Base-by-base conservation (phyloP, 2,888 invertebrate species). In the Agonopterix subpropinquella region DNA sequence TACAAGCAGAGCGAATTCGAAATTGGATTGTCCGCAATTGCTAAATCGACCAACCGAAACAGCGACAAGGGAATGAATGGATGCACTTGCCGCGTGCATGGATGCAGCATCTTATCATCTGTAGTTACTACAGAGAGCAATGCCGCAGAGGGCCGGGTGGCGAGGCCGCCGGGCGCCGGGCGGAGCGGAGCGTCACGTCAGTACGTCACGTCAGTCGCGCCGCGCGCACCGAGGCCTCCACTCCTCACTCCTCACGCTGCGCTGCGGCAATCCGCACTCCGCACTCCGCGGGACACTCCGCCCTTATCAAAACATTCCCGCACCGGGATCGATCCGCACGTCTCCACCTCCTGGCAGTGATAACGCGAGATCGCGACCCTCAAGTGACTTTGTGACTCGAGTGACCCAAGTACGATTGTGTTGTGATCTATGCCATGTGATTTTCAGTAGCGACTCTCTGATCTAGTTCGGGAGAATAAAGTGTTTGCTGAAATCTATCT, bases 261-360 rank as follows among this genome's bases (percentile, higher is more conserved):
- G 44, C 47, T 45, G 42, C 44, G 47, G 49, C 53, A 47, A 51
- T 48, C 57, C 47, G 56, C 52, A 53, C 56, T 43, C 53, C 60
- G 60, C 60, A 62, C 61, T 11, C 59, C 65, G 61, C 72, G 73
- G 76, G 75, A 59, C 60, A 62, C 61, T 11, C 59, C 65, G 61
- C 72, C 73, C 76, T 76, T 79, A 82, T 78, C 83, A 80, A 72
- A 79, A 73, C 75, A 73, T 62, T 73, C 74, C 73, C 75, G 77
- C 77, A 71, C 70, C 70, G 71, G 73, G 71, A 87, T 87, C 87
- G 87, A 87, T 87, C 81, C 77, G 78, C 73, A 73, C 73, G 73
- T 77, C 73, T 74, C 65, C 76, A 69, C 57, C 13, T 13, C 42
- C 10, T 39, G 39, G 39, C 39, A 28, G 39, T 39, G 11, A 39